Evolutionary conservation across 2,888 invertebrate genomes (phyloP), one percentile per base, ranked within the genome.

Genomic region (Apantesis nais): DNA sequence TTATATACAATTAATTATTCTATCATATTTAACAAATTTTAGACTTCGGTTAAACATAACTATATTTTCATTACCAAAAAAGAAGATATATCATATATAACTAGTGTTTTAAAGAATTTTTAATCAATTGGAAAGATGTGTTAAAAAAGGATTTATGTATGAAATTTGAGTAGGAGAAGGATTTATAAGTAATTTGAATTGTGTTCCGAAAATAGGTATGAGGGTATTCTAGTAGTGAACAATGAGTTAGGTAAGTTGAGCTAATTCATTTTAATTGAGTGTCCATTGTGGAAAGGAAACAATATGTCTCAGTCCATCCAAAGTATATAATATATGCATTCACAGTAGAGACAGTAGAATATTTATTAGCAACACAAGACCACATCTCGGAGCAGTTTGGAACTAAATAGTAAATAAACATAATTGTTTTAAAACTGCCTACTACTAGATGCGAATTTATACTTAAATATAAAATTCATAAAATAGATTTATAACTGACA

Each of bases 401-500:
- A 82, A 88, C 80, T 88, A 89, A 90, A 90, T 90, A 89, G 86
- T 86, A 83, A 89, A 86, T 88, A 90, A 91, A 92, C 83, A 87
- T 87, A 88, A 92, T 93, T 94, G 89, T 93, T 90, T 95, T 93
- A 92, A 93, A 92, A 94, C 94, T 94, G 94, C 94, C 94, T 94
- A 93, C 89, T 89, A 92, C 90, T 95, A 94, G 94, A 89, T 83
- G 94, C 93, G 94, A 95, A 95, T 95, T 95, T 95, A 94, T 94
- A 94, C 91, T 90, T 93, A 93, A 93, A 93, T 92, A 92, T 92
- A 86, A 92, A 92, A 88, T 85, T 91, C 93, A 93, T 92, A 93
- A 92, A 93, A 93, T 94, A 94, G 94, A 89, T 94, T 91, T 95
- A 94, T 95, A 94, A 94, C 94, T 92, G 95, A 95, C 95, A 95